A percentile compares a stretch with the other conserved stretches of the same genome.
Evolutionary conservation across 2,113 vertebrate genomes (phyloP).

Genomic region (Eidolon helvum): DNA sequence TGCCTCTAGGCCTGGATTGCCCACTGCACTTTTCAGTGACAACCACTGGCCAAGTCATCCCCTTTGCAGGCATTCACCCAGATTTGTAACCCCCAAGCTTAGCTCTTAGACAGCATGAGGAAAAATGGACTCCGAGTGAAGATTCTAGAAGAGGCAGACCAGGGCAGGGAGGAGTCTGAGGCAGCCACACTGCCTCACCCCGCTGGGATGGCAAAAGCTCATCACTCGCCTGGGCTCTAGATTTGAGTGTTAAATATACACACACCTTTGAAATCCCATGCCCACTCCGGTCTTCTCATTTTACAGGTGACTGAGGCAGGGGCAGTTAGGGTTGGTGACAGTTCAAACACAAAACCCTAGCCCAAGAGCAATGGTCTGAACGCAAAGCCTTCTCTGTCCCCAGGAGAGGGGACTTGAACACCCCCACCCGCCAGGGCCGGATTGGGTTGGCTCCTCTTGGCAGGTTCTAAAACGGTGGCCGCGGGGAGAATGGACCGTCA

Average conservation of each 20-base stretch:
- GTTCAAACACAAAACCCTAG: background rate
- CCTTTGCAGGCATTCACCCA: conserved; percentile 8
- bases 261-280: background rate
- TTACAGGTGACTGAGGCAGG: background rate
- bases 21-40: background rate
- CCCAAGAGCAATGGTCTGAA: background rate
- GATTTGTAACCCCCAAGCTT: background rate
- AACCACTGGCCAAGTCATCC: background rate
- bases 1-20: conserved; percentile 28
- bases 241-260: background rate
- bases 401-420: background rate
- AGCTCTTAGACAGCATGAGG: background rate
- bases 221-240: background rate
- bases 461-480: background rate
- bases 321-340: background rate
- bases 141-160: background rate
- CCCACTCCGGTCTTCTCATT: background rate
- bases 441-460: background rate
- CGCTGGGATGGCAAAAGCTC: too few relatives aligned
- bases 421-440: too few relatives aligned
- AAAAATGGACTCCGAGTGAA: background rate
- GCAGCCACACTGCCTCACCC: background rate
- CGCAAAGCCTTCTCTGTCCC: background rate
- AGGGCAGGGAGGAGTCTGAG: background rate
- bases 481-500: too few relatives aligned